Percentiles rank a stretch among this genome's conserved stretches.
These are phyloP conservation scores for Acipenser ruthenus DNA, from an alignment of 2,797 vertebrate genomes.

Conservation along the genomic window DNA sequence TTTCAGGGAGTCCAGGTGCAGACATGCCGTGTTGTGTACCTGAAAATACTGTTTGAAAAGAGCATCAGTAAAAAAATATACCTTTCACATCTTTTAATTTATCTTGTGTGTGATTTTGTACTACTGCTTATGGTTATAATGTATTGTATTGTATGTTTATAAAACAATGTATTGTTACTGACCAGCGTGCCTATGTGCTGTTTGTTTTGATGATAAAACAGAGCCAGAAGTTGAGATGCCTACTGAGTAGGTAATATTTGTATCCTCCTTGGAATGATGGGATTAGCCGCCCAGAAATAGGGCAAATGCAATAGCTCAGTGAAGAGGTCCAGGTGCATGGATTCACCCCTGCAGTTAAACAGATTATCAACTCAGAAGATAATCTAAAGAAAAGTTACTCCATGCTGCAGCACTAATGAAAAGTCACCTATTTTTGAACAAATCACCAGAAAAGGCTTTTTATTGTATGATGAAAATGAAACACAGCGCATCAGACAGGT, in stretches of 20 bases:
- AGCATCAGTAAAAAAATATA: no score
- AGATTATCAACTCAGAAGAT: slow-evolving; percentile 71
- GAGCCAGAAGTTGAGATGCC: slow-evolving; percentile 23
- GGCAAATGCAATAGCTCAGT: slow-evolving; percentile 41
- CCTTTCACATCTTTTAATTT: no score
- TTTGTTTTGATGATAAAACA: no score
- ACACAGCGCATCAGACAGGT: slow-evolving; percentile 36
- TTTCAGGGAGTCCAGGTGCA: no score
- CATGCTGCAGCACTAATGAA: slow-evolving; percentile 41
- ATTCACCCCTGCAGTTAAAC: slow-evolving; percentile 58
- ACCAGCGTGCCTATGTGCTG: no score
- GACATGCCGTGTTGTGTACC: no score
- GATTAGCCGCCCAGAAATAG: slow-evolving; percentile 50
- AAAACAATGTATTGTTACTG: no score
- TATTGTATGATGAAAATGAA: slow-evolving; percentile 57
- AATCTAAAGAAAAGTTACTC: slow-evolving; percentile 63
- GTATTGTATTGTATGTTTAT: no score
- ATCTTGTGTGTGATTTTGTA: no score
- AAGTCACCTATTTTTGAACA: slow-evolving; percentile 54
- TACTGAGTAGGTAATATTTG: slow-evolving; percentile 23
- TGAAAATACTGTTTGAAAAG: no score
- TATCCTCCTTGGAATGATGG: slow-evolving; percentile 41
- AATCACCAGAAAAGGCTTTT: slow-evolving; percentile 75
- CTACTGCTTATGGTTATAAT: no score
- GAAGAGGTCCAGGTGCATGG: slow-evolving; percentile 49